Conservation (phyloP, 2,888 invertebrate genomes). For the Glyphotaelius pellucidus region DNA sequence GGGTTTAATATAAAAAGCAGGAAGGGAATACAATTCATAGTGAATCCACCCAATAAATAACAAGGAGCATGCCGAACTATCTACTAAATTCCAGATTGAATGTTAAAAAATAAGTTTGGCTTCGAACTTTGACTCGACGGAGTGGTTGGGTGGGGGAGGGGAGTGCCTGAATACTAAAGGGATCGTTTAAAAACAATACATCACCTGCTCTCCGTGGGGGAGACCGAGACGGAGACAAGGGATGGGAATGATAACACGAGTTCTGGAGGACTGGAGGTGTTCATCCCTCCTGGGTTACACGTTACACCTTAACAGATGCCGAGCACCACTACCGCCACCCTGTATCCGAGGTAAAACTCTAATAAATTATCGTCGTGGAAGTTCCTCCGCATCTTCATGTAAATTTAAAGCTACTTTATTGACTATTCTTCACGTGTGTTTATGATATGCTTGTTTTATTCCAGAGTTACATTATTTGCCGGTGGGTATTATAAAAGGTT, state of each 20-base stretch:
- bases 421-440: slow-evolving; percentile 36
- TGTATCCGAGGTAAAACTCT: slow-evolving; percentile 22
- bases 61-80: slow-evolving; percentile 35
- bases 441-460: slow-evolving; percentile 15
- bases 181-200: slow-evolving; percentile 57
- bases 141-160: neutral
- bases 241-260: slow-evolving; percentile 50
- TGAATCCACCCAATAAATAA: slow-evolving; percentile 57
- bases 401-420: slow-evolving; percentile 37
- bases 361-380: slow-evolving; percentile 42
- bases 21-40: slow-evolving; percentile 50
- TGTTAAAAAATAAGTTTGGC: slow-evolving; percentile 51
- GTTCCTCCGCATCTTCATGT: slow-evolving; percentile 11
- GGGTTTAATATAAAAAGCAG: slow-evolving; percentile 52
- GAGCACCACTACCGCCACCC: slow-evolving; percentile 18
- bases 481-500: slow-evolving; percentile 35
- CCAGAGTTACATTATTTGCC: neutral
- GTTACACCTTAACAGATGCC: slow-evolving; percentile 32
- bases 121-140: slow-evolving; percentile 42
- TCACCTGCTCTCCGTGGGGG: slow-evolving; percentile 47
- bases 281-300: slow-evolving; percentile 25
- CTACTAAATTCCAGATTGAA: slow-evolving; percentile 48
- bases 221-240: slow-evolving; percentile 39
- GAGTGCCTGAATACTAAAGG: slow-evolving; percentile 43
- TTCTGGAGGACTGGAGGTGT: slow-evolving; percentile 16